Conservation (phyloP, 2,797 vertebrate genomes). For the Enteromius fasciolatus region DNA sequence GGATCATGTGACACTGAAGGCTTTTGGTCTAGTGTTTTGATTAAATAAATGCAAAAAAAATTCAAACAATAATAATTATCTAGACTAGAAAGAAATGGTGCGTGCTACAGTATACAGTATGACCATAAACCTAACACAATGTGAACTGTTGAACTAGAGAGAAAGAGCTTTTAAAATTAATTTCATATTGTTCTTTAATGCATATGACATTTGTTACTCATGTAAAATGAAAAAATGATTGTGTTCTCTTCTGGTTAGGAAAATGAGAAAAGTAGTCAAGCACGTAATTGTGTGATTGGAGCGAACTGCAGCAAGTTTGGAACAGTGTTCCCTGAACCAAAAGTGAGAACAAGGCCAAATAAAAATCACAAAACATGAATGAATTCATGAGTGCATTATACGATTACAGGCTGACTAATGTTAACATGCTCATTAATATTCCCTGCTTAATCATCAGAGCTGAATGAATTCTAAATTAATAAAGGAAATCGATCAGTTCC, state of each 20-base stretch:
- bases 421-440: not conserved
- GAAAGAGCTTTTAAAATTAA: not conserved
- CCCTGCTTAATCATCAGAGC: not conserved
- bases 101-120: not conserved
- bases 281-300: slow-evolving; percentile 6
- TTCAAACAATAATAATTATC: not conserved
- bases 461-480: not conserved
- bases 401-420: not conserved
- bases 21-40: not conserved
- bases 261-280: slow-evolving; percentile 21
- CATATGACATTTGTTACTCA: not conserved
- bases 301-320: not conserved
- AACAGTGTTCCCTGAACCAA: not conserved
- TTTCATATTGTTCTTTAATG: not conserved
- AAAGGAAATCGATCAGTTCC: not conserved
- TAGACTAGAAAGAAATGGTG: not conserved
- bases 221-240: not conserved
- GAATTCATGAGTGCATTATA: not conserved
- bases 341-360: not conserved
- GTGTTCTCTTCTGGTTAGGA: slow-evolving; percentile 4
- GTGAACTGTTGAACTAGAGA: not conserved
- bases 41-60: not conserved
- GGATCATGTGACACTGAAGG: not conserved
- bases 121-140: not conserved
- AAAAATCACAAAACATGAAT: not conserved